Base-by-base conservation (phyloP, 2,888 invertebrate genomes). In the Arge pagana region DNA sequence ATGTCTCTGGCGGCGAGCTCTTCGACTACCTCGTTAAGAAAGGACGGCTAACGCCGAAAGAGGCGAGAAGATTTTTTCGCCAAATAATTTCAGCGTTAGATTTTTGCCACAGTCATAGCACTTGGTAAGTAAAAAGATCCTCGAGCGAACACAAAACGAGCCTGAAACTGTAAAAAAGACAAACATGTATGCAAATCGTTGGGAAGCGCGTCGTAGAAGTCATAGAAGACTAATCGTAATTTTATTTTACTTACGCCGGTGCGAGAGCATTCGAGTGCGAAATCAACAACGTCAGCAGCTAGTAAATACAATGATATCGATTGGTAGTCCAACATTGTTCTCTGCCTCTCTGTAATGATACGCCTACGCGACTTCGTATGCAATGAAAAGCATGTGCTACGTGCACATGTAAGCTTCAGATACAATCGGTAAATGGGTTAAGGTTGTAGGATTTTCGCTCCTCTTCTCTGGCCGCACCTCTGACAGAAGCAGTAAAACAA, bases 1-100 rank as follows among this genome's bases (percentile, higher is more conserved):
- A 99, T 77, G 99, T 99, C 1, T 96, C 97, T 51, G 98, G 98
- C 1, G 99, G 99, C 0, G 99, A 99, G 78, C 81, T 99, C 40
- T 99, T 99, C 79, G 99, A 99, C 80, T 99, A 99, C 80, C 82
- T 99, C 65, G 99, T 99, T 53, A 96, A 97, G 79, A 99, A 99
- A 77, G 98, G 99, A 36, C 84, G 99, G 45, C 83, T 99, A 40
- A 97, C 97, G 55, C 96, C 97, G 0, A 97, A 97, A 77, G 98
- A 98, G 79, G 97, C 97, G 3, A 81, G 97, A 55, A 82, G 95
- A 67, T 98, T 98, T 83, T 98, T 98, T 81, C 82, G 96, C 72
- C 99, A 99, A 83, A 99, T 99, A 66, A 98, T 99, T 74, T 99
- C 99, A 8, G 99, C 99, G 7, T 82, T 99, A 70, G 98, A 99